These are phyloP conservation scores for Mesorhabditis sp. DNA, from an alignment of 2,888 invertebrate species.

Conservation along the genomic window DNA sequence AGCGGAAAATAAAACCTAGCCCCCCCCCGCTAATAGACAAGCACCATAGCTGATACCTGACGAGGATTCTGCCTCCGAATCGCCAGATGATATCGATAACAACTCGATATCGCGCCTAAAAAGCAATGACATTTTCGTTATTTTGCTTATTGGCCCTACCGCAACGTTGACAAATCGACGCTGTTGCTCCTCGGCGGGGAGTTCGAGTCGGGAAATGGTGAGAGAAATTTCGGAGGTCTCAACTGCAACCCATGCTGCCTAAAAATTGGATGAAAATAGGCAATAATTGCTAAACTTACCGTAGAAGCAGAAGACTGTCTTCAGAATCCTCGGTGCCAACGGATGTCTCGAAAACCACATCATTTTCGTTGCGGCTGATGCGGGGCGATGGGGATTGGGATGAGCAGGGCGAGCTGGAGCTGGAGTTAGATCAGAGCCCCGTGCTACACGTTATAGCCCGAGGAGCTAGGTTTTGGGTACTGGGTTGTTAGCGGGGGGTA, in stretches of 20 bases:
- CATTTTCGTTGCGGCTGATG: slow-evolving; percentile 29
- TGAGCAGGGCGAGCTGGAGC: slow-evolving; percentile 33
- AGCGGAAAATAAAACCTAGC: no score
- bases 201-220: slow-evolving; percentile 35
- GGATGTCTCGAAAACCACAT: slow-evolving; percentile 28
- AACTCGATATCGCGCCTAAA: slow-evolving; percentile 31
- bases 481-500: neutral
- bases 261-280: neutral
- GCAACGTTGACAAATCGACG: slow-evolving; percentile 51
- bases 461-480: neutral
- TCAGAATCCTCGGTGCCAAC: slow-evolving; percentile 16
- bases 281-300: no score
- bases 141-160: slow-evolving; percentile 10
- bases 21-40: no score
- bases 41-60: neutral
- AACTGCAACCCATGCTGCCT: slow-evolving; percentile 18
- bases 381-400: slow-evolving; percentile 31
- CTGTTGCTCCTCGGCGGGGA: slow-evolving; percentile 54
- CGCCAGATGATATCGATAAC: slow-evolving; percentile 48
- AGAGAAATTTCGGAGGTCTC: slow-evolving; percentile 29
- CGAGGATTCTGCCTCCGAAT: slow-evolving; percentile 44
- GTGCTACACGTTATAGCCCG: no score
- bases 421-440: neutral
- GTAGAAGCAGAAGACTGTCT: neutral
- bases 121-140: neutral